These are phyloP conservation scores for Phrynosoma platyrhinos DNA, from an alignment of 2,113 vertebrate species.

Conservation along the genomic window DNA sequence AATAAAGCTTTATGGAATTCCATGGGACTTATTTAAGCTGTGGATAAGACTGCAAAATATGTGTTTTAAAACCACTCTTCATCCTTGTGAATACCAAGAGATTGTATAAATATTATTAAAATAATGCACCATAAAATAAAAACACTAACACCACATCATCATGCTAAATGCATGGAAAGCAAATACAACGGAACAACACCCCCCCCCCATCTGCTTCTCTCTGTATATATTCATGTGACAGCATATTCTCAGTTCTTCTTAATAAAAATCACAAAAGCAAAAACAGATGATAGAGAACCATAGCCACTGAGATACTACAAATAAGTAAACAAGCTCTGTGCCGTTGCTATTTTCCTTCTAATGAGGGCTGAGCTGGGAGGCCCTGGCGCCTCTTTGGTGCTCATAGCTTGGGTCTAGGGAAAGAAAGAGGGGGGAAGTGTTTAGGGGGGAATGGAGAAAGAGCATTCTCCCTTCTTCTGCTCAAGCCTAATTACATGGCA, in stretches of 20 bases:
- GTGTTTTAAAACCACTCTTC: background rate
- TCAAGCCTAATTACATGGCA: slow-evolving; percentile 56
- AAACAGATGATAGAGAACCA: slow-evolving; percentile 80
- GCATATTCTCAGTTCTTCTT: slow-evolving; percentile 75
- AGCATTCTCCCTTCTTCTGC: slow-evolving; percentile 50
- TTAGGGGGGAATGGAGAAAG: background rate
- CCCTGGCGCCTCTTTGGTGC: slow-evolving; percentile 57
- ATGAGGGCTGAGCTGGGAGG: slow-evolving; percentile 70
- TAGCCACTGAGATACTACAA: slow-evolving; percentile 76
- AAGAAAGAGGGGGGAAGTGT: background rate
- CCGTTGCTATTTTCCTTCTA: slow-evolving; percentile 70
- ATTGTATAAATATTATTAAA: slow-evolving; percentile 7
- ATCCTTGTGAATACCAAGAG: background rate
- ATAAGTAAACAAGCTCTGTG: slow-evolving; percentile 72
- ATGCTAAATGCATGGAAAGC: background rate
- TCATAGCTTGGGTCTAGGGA: slow-evolving; percentile 48
- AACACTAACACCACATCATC: background rate
- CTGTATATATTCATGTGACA: slow-evolving; percentile 70
- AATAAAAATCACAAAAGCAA: slow-evolving; percentile 79
- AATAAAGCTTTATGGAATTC: background rate
- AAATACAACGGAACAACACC: background rate
- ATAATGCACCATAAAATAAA: slow-evolving; percentile 11
- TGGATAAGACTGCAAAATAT: too few relatives aligned
- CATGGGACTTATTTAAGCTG: background rate
- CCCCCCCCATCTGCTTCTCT: background rate